phyloP scores from a whole-genome alignment of 2,888 invertebrate species.

The Esperia sulphurella region DNA sequence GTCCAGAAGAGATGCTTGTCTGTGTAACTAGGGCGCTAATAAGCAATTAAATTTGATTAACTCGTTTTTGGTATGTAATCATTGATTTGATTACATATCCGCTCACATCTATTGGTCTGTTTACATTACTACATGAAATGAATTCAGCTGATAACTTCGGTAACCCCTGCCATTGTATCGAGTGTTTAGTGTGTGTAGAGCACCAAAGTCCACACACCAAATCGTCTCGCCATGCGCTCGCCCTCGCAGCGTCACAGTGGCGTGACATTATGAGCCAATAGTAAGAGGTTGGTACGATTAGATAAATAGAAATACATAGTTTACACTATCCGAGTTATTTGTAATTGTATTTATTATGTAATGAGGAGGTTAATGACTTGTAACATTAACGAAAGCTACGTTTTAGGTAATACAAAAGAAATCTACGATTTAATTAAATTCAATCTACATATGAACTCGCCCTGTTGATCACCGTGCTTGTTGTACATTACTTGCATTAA shows the following conservation, averaged over 20 bases:
- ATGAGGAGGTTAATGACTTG: neutral
- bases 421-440: no score
- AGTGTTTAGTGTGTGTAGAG: conserved; percentile 4
- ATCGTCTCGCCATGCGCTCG: conserved; percentile 19
- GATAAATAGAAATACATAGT: conserved; percentile 39
- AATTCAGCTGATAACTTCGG: conserved; percentile 17
- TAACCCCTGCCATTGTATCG: conserved; percentile 16
- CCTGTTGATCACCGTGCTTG: no score
- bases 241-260: conserved; percentile 46
- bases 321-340: neutral
- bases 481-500: no score
- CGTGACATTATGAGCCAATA: conserved; percentile 69
- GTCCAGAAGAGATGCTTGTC: no score
- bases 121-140: conserved; percentile 1
- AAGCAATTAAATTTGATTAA: no score
- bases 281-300: conserved; percentile 47
- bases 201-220: conserved; percentile 44
- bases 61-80: no score
- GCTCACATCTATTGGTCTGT: conserved; percentile 14
- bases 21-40: no score
- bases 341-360: neutral
- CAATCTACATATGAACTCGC: no score
- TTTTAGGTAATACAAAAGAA: no score
- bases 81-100: no score
- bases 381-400: neutral